These are phyloP conservation scores for Nasua narica DNA, from an alignment of 2,797 vertebrate species.

Conservation along the genomic window DNA sequence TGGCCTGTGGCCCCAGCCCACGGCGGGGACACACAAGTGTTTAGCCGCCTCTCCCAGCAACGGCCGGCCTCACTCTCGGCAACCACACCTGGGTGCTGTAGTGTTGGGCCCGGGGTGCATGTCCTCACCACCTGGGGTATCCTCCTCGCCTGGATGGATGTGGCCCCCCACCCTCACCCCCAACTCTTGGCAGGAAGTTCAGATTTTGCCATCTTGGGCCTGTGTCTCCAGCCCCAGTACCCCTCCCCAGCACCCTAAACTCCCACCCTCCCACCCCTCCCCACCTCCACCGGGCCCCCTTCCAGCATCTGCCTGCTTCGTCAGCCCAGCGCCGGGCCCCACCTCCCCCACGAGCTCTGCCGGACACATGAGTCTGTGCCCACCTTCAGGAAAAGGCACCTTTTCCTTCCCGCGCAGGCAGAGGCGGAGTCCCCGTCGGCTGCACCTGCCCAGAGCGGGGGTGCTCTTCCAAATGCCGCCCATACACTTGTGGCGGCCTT, in stretches of 20 bases:
- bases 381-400: background rate
- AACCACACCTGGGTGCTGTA: background rate
- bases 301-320: background rate
- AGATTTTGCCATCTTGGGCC: background rate
- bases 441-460: background rate
- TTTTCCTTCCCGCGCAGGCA: background rate
- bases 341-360: no score
- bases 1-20: background rate
- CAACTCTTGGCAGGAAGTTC: background rate
- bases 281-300: rapidly evolving
- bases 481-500: background rate
- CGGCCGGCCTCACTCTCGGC: constrained; percentile 3
- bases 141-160: background rate
- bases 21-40: background rate
- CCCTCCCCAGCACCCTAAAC: no score
- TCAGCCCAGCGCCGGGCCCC: background rate
- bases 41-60: constrained; percentile 65
- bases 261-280: background rate
- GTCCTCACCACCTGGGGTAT: background rate
- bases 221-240: no score
- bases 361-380: background rate
- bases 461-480: background rate
- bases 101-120: background rate
- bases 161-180: background rate
- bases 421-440: background rate